Conservation (phyloP, 2,888 invertebrate species). For the Ectemnius continuus region DNA sequence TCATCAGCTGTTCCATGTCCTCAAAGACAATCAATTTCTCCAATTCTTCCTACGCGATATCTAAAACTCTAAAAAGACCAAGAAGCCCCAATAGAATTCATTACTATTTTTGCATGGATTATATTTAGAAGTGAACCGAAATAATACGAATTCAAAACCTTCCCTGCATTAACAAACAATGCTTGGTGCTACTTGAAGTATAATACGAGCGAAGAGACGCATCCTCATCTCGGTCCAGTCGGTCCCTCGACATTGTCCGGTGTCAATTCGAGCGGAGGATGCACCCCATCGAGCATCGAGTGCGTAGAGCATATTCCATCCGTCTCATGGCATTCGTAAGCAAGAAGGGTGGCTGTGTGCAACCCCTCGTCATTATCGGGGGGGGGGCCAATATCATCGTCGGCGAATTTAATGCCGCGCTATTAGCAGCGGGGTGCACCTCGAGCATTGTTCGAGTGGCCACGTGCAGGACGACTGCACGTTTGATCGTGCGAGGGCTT, state of each 20-base stretch:
- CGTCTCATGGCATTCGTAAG: constrained; percentile 50
- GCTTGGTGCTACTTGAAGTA: too few relatives aligned
- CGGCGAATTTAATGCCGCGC: constrained; percentile 75
- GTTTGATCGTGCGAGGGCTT: constrained; percentile 51
- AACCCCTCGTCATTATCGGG: constrained; percentile 48
- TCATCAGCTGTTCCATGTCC: too few relatives aligned
- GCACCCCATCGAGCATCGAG: constrained; percentile 33
- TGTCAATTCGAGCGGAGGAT: constrained; percentile 17
- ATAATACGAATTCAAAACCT: too few relatives aligned
- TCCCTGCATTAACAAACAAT: too few relatives aligned
- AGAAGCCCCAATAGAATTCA: too few relatives aligned
- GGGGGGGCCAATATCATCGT: constrained; percentile 69
- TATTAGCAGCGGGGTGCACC: constrained; percentile 73
- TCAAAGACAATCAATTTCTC: too few relatives aligned
- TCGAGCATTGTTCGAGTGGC: constrained; percentile 70
- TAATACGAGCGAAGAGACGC: neutral
- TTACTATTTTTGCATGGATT: too few relatives aligned
- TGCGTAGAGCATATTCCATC: constrained; percentile 53
- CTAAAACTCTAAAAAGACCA: too few relatives aligned
- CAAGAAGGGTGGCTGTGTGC: constrained; percentile 25
- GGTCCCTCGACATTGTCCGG: constrained; percentile 21
- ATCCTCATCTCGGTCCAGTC: neutral
- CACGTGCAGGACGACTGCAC: constrained; percentile 68
- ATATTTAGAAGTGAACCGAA: too few relatives aligned
- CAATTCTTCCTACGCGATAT: too few relatives aligned